Conservation (phyloP, 2,888 invertebrate species). For the Chydorus sphaericus region DNA sequence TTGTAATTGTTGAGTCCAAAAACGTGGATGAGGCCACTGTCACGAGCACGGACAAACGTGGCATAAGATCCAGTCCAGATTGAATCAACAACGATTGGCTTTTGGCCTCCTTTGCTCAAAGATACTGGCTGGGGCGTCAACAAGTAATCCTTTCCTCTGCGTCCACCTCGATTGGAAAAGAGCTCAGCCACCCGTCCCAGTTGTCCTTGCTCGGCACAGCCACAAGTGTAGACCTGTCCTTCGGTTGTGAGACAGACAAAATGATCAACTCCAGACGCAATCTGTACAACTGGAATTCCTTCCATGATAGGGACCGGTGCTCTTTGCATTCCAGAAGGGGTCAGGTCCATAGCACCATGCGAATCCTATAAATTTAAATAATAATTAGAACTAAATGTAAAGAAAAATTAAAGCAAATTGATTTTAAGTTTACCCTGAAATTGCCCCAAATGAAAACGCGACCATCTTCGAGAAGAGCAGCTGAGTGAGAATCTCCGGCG, state of each 20-base stretch:
- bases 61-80: constrained; percentile 83
- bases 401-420: too few species aligned
- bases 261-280: constrained; percentile 85
- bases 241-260: constrained; percentile 58
- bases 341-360: constrained; percentile 12
- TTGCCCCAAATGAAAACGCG: constrained; percentile 88
- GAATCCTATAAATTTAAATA: constrained; percentile 11
- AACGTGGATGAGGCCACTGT: constrained; percentile 55
- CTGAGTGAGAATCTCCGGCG: constrained; percentile 90
- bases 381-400: background rate
- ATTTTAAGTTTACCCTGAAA: constrained; percentile 54
- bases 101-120: constrained; percentile 32
- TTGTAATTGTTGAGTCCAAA: constrained; percentile 90
- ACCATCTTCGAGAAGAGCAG: constrained; percentile 70
- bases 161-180: constrained; percentile 43
- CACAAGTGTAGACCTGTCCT: constrained; percentile 63
- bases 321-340: constrained; percentile 6
- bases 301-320: constrained; percentile 37
- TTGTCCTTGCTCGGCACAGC: constrained; percentile 90
- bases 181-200: constrained; percentile 70
- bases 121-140: constrained; percentile 44
- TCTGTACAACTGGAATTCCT: constrained; percentile 49
- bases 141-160: constrained; percentile 37
- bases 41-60: constrained; percentile 56
- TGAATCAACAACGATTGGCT: constrained; percentile 46